phyloP scores from a whole-genome alignment of 2,888 invertebrate species.

The Idaea biselata region DNA sequence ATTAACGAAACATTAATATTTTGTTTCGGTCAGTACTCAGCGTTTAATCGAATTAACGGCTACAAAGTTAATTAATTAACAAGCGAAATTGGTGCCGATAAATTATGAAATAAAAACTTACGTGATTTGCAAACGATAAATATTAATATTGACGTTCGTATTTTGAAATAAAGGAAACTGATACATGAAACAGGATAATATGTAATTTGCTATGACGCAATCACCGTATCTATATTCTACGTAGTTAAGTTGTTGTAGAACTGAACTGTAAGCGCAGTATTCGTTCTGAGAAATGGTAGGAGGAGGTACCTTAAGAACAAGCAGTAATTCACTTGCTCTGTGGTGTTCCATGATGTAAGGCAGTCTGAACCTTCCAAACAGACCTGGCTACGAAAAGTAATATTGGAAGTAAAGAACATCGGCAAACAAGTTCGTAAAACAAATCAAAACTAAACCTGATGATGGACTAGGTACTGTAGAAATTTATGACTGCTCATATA shows the following conservation, averaged over 20 bases:
- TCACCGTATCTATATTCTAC: constrained; percentile 7
- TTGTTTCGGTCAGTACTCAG: not conserved
- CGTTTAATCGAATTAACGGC: not conserved
- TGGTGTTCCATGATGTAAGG: no score
- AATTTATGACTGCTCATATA: no score
- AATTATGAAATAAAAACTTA: constrained; percentile 15
- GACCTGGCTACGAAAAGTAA: no score
- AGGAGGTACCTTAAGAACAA: not conserved
- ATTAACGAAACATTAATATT: not conserved
- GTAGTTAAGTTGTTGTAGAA: not conserved
- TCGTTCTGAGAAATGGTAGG: not conserved
- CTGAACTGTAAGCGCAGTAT: not conserved
- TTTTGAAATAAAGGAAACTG: constrained; percentile 44
- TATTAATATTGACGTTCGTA: constrained; percentile 19
- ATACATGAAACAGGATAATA: constrained; percentile 21
- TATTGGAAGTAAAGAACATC: no score
- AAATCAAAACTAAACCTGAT: no score
- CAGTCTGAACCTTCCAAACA: no score
- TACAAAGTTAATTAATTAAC: constrained; percentile 1
- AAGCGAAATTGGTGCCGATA: constrained; percentile 9
- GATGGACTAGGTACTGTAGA: no score
- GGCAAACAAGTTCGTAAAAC: no score
- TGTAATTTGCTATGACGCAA: constrained; percentile 18
- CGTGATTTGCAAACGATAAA: constrained; percentile 17
- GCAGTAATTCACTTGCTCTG: no score